Base-by-base conservation (phyloP, 2,888 invertebrate genomes). In the Pelosia muscerda region DNA sequence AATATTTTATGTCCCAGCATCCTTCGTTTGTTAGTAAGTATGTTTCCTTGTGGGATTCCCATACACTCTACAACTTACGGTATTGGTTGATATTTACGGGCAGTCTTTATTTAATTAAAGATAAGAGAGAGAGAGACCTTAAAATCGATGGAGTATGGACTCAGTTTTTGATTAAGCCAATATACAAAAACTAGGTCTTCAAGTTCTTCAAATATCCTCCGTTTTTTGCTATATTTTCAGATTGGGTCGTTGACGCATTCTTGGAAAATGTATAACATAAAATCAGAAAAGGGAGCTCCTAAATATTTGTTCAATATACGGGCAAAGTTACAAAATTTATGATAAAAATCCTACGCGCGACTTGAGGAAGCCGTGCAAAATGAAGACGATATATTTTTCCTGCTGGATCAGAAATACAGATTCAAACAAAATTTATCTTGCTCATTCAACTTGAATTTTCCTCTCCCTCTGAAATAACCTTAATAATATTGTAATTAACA, bases 221-320 rank as follows among this genome's bases (percentile, higher is more conserved):
- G 2, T 49, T 4, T 49, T 49, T 19, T 49, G 19, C n/a, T 49
- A 49, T 9, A 49, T 49, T 49, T 49, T 49, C n/a, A n/a, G 49
- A 49, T 49, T n/a, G n/a, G n/a, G 9, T 9, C 49, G n/a, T 49
- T 49, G 49, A 49, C 49, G 49, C 8, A n/a, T 49, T 49, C n/a
- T 49, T 49, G 49, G 49, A 49, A 49, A 49, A 49, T 49, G 49
- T 49, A 2, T n/a, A 49, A 49, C 49, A n/a, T n/a, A n/a, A 49
- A 49, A 49, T 49, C 49, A 49, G n/a, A 49, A 49, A 49, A 49
- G 19, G 19, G 49, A 49, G 49, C 49, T n/a, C 49, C 49, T 49
- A 49, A 49, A 49, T 49, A 49, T 49, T 49, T 49, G 49, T 49
- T 49, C n/a, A n/a, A 49, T 49, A 49, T 49, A 49, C 49, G 49